These are phyloP conservation scores for Chelidonichthys spinosus DNA, from an alignment of 2,797 vertebrate genomes.

Conservation along the genomic window DNA sequence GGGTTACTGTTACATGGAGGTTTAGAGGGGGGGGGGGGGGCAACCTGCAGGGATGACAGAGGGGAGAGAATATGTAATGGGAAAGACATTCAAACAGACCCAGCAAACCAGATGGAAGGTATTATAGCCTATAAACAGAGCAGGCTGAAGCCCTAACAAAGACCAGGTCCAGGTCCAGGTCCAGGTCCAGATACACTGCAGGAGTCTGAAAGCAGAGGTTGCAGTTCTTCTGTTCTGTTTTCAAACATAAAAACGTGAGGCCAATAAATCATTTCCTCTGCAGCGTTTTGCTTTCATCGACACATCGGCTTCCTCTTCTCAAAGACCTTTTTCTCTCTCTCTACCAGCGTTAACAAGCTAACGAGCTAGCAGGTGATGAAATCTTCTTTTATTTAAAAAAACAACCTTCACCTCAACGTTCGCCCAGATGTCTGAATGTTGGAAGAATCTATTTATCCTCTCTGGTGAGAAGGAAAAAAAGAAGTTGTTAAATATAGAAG, in stretches of 20 bases:
- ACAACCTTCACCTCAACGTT: neutral
- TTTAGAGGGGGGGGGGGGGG: neutral
- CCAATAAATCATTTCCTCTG: too few species aligned
- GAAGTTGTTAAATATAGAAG: slow-evolving; percentile 27
- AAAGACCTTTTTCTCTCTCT: too few species aligned
- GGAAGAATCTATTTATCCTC: neutral
- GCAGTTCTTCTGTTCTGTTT: neutral
- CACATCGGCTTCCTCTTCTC: too few species aligned
- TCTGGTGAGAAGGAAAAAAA: neutral
- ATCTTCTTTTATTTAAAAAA: too few species aligned
- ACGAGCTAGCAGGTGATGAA: too few species aligned
- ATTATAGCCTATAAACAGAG: slow-evolving; percentile 31
- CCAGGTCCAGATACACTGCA: neutral
- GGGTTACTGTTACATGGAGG: slow-evolving; percentile 64
- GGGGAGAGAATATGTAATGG: slow-evolving; percentile 25
- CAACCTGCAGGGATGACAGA: slow-evolving; percentile 36
- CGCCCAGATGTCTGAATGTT: neutral
- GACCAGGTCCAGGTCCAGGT: slow-evolving; percentile 20
- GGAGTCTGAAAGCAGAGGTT: neutral
- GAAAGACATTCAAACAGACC: slow-evolving; percentile 11
- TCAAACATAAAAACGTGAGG: neutral
- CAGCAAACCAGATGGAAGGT: slow-evolving; percentile 35
- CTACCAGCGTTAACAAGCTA: too few species aligned
- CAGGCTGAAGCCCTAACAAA: slow-evolving; percentile 16
- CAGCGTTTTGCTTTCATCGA: too few species aligned